Conservation (phyloP, 2,797 vertebrate genomes). For the Diceros bicornis region DNA sequence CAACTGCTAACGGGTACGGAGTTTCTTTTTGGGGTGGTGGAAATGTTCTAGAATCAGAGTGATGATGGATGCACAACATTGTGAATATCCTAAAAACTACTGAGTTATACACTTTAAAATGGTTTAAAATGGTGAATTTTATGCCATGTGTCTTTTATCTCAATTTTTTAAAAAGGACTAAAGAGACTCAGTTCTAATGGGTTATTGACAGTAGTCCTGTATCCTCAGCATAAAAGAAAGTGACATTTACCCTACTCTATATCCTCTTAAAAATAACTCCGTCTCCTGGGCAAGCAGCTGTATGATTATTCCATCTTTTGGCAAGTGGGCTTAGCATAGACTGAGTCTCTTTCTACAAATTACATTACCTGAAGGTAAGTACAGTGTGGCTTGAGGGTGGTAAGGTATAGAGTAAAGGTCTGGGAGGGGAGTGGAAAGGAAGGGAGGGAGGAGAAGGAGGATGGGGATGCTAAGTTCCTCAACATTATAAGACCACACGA, state of each 20-base stretch:
- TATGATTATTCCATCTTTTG: not conserved
- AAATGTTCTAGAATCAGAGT: not conserved
- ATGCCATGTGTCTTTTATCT: not conserved
- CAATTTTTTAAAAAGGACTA: not conserved
- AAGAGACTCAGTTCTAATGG: conserved; percentile 41
- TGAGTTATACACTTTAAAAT: not conserved
- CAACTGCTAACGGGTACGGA: not conserved
- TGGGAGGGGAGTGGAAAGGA: not conserved
- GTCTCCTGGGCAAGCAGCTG: not conserved
- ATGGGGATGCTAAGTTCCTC: not conserved
- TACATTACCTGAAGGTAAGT: not conserved
- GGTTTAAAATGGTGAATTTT: not conserved
- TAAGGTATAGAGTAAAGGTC: not conserved
- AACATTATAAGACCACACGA: not conserved
- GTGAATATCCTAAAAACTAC: not conserved
- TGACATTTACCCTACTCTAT: not conserved
- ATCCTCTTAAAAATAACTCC: not conserved
- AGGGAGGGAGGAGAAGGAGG: not conserved
- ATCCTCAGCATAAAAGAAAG: conserved; percentile 22
- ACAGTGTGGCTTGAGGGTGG: not conserved
- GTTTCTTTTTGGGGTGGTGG: not conserved
- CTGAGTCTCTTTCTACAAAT: not conserved
- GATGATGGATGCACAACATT: not conserved
- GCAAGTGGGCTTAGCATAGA: not conserved
- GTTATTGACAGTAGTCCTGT: conserved; percentile 8